Base-by-base conservation (phyloP, 1,140 invertebrate genomes). In the Drosophila baimaii region DNA sequence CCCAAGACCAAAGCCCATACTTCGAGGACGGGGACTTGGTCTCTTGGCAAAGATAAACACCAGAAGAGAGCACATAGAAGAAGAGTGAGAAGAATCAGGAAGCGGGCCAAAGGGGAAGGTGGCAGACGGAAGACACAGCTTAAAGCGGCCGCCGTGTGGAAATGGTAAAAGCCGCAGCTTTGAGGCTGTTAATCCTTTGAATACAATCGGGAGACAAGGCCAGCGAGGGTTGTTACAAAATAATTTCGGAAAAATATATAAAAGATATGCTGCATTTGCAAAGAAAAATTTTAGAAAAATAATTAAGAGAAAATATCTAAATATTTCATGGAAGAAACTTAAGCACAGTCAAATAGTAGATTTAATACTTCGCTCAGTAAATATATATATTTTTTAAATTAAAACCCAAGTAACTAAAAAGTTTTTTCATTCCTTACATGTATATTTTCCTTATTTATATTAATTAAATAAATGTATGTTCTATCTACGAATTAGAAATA, bases 151-250 rank as follows among this genome's bases (percentile, higher is more conserved):
- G 43, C 73, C 79, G 66, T 77, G 79, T 77, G 83, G 80, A 83
- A 88, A 81, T 83, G 74, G 84, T 39, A 71, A 83, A 83, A 89
- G 77, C 84, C 84, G 70, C 84, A 81, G 77, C 84, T 77, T 78
- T 73, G 77, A 65, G 83, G 79, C 70, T 89, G 80, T 81, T 89
- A 88, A 89, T 89, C 84, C 84, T 84, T 81, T 89, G 76, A 78
- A 75, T 73, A 74, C 73, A 89, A 83, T 65, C 58, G 66, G 64
- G 27, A 69, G 51, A 66, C 65, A 64, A 70, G 58, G 31, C 46
- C 35, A 69, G 49, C 47, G 69, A 51, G 59, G 83, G 79, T 33
- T n/a, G 58, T 44, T 49, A 10, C 5, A 21, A 62, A 27, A 79
- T 25, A 25, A 25, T 31, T 59, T n/a, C n/a, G n/a, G n/a, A n/a